A percentile compares a stretch with the other conserved stretches of the same genome.
These are phyloP conservation scores for Pagetopsis macropterus DNA, from an alignment of 2,797 vertebrate genomes.

Conservation along the genomic window DNA sequence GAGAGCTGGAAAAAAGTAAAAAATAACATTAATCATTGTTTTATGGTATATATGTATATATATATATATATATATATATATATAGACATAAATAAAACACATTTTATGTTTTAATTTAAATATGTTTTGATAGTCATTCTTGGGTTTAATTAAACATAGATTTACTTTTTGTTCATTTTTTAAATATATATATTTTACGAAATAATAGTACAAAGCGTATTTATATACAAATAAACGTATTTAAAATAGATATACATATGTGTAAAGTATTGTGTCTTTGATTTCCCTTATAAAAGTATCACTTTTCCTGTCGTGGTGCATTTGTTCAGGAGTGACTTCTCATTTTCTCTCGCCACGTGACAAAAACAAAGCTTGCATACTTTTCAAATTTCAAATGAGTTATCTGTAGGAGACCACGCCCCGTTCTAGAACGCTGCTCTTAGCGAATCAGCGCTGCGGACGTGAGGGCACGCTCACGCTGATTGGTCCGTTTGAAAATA, in stretches of 20 bases:
- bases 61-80: not conserved
- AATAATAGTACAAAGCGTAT: too few relatives aligned
- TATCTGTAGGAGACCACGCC: conserved; percentile 38
- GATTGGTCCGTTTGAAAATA: conserved; percentile 84
- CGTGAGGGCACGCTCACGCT: not conserved
- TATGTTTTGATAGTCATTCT: too few relatives aligned
- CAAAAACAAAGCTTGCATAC: conserved; percentile 16
- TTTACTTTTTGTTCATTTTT: not conserved
- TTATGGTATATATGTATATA: not conserved
- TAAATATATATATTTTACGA: too few relatives aligned
- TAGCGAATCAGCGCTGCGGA: conserved; percentile 72
- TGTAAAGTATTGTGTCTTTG: not conserved
- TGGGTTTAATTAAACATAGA: too few relatives aligned
- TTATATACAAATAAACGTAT: too few relatives aligned
- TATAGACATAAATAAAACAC: not conserved
- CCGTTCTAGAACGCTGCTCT: not conserved
- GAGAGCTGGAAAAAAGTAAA: not conserved
- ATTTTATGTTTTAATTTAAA: too few relatives aligned
- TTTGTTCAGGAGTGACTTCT: not conserved
- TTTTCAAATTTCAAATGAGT: conserved; percentile 60
- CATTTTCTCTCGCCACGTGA: not conserved
- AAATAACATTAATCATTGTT: not conserved
- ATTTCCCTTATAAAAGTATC: not conserved
- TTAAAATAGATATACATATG: too few relatives aligned
- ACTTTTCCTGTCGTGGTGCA: too few relatives aligned